Conservation (phyloP, 2,888 invertebrate species). For the Linnaemya tessellans region DNA sequence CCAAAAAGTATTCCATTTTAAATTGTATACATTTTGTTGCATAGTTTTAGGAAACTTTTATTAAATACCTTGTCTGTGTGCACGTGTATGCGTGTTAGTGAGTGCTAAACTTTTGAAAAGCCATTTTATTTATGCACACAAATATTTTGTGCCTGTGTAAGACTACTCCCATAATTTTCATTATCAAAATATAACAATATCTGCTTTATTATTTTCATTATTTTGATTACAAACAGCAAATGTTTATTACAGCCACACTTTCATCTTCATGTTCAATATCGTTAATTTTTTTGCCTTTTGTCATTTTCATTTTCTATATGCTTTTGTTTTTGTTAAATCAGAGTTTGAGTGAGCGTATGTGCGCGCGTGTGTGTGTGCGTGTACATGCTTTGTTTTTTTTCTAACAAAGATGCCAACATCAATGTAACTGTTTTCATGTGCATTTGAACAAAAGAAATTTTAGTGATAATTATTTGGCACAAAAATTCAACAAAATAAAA, state of each 20-base stretch:
- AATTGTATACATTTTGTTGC: constrained; percentile 11
- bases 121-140: background rate
- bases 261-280: constrained; percentile 1
- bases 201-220: constrained; percentile 40
- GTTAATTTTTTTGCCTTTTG: background rate
- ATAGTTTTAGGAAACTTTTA: constrained; percentile 39
- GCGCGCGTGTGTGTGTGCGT: background rate
- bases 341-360: background rate
- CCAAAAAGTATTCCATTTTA: constrained; percentile 27
- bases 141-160: background rate
- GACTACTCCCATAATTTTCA: constrained; percentile 11
- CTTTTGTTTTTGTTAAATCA: background rate
- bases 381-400: constrained; percentile 22
- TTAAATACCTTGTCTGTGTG: background rate
- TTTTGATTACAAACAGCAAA: constrained; percentile 49
- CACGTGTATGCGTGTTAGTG: background rate
- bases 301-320: background rate
- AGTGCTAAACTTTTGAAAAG: background rate
- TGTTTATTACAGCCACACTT: constrained; percentile 16
- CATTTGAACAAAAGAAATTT: constrained; percentile 56
- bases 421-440: constrained; percentile 35
- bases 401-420: constrained; percentile 6
- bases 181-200: constrained; percentile 13
- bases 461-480: constrained; percentile 55
- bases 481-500: constrained; percentile 27